A percentile compares a stretch with the other conserved stretches of the same genome.
Conservation (phyloP, 2,797 vertebrate species). For the Ctenopoma multispine region DNA sequence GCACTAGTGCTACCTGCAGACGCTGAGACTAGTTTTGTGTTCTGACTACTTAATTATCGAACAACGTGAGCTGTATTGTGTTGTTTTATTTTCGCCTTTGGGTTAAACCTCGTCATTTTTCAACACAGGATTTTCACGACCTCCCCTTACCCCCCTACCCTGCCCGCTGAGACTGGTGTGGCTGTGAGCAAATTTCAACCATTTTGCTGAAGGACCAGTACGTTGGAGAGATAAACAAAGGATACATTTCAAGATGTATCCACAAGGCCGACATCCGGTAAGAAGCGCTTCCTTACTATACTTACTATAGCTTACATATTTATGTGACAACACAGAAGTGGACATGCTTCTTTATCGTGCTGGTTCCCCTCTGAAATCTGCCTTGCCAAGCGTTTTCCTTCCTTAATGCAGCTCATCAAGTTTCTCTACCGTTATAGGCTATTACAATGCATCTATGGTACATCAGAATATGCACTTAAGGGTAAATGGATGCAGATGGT, state of each 20-base stretch:
- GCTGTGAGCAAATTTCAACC: slow-evolving; percentile 71
- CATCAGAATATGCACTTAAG: slow-evolving; percentile 51
- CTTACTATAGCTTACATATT: slow-evolving; percentile 55
- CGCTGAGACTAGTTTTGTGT: slow-evolving; percentile 24
- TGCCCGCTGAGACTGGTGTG: slow-evolving; percentile 69
- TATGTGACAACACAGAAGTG: slow-evolving; percentile 43
- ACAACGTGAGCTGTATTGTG: slow-evolving; percentile 12
- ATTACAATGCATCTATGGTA: slow-evolving; percentile 50
- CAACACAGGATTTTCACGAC: slow-evolving; percentile 71
- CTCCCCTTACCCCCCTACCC: slow-evolving; percentile 17
- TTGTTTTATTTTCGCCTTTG: slow-evolving; percentile 20
- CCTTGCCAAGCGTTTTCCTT: slow-evolving; percentile 26
- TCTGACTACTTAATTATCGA: slow-evolving; percentile 27
- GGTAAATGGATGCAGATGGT: slow-evolving; percentile 67
- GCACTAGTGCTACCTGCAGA: not conserved
- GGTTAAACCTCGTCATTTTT: slow-evolving; percentile 76
- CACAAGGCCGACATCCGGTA: slow-evolving; percentile 93
- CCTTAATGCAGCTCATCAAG: slow-evolving; percentile 42
- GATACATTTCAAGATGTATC: slow-evolving; percentile 88
- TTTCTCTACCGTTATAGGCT: slow-evolving; percentile 31
- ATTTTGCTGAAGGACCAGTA: slow-evolving; percentile 74
- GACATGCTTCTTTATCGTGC: slow-evolving; percentile 48
- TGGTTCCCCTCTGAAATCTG: slow-evolving; percentile 26
- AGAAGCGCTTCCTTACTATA: slow-evolving; percentile 75
- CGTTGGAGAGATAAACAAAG: slow-evolving; percentile 82